Percentiles rank a stretch among this genome's conserved stretches.
These are phyloP conservation scores for Lathronympha strigana DNA, from an alignment of 2,888 invertebrate genomes.

Conservation along the genomic window DNA sequence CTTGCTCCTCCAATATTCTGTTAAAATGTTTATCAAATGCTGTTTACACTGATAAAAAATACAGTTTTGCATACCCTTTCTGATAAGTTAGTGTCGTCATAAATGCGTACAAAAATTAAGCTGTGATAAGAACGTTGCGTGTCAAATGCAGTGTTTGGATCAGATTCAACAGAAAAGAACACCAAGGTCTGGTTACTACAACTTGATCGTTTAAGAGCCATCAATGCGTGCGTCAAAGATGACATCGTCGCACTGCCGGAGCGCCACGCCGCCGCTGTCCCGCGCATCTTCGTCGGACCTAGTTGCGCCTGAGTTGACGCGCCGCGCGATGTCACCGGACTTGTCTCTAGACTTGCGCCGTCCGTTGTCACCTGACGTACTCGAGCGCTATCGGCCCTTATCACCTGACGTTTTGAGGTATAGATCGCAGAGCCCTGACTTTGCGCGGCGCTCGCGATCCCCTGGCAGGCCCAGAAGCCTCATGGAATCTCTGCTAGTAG, in stretches of 20 bases:
- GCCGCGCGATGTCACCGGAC: conserved; percentile 68
- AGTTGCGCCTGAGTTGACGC: conserved; percentile 51
- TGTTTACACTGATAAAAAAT: not conserved
- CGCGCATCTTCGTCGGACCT: conserved; percentile 76
- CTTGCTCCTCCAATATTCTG: not conserved
- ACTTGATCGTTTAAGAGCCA: conserved; percentile 36
- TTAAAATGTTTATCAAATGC: conserved; percentile 6
- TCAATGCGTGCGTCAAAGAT: conserved; percentile 80
- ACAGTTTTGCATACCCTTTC: not conserved
- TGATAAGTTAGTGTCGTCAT: not conserved
- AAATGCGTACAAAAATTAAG: not conserved
- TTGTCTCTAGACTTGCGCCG: conserved; percentile 70
- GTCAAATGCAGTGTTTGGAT: conserved; percentile 44
- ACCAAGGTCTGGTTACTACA: not conserved
- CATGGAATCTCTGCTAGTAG: conserved; percentile 92
- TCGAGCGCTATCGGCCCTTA: conserved; percentile 65
- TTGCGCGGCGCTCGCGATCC: conserved; percentile 74
- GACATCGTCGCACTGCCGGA: conserved; percentile 80
- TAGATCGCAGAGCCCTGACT: conserved; percentile 75
- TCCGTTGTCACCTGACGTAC: conserved; percentile 73
- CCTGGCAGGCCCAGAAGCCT: conserved; percentile 88
- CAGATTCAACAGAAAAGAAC: not conserved
- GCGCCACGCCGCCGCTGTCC: conserved; percentile 80
- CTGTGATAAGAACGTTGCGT: conserved; percentile 51
- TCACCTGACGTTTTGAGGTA: conserved; percentile 72